Evolutionary conservation across 2,113 vertebrate genomes (phyloP), one percentile per base, ranked within the genome.

Genomic region (Nibea albiflora): DNA sequence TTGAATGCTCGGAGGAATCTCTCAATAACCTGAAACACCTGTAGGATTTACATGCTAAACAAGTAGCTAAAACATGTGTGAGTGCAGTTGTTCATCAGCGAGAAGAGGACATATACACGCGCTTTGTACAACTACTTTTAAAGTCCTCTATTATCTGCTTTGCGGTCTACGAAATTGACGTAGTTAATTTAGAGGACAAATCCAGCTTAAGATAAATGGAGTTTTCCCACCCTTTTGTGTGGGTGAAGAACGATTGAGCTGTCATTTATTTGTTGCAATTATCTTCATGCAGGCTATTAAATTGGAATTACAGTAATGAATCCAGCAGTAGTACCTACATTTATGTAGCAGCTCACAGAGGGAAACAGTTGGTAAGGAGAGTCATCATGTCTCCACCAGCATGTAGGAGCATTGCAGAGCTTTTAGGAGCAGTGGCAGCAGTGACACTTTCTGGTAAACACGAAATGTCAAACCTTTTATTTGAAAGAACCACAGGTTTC

Each of bases 221-320:
- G 44, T n/a, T 77, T 80, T 89, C 35, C 67, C 80, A 76, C 46
- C 73, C 70, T 76, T 81, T 67, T 79, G 74, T 87, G 80, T 81
- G 73, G 75, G 72, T 67, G 84, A 70, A 67, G 81, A 72, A 11
- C 4, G 56, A 86, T 70, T 73, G 69, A 0, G 1, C 68, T 79
- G 76, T 73, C 67, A 74, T 58, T 28, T 67, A n/a, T 72, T 60
- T 89, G 2, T 74, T 71, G 73, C 64, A 71, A 5, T 79, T 84
- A 73, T 83, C 44, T 58, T 62, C 31, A 0, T 20, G 5, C n/a
- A 35, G 52, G 58, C 28, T 63, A 73, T 60, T 73, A 53, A 75
- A 86, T 72, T 58, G 57, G 67, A 42, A 83, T 81, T 80, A 72
- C 68, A 75, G 77, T 47, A 58, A 70, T 62, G 5, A 81, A 77